Base-by-base conservation (phyloP, 1,140 invertebrate genomes). In the Drepana arcuata region DNA sequence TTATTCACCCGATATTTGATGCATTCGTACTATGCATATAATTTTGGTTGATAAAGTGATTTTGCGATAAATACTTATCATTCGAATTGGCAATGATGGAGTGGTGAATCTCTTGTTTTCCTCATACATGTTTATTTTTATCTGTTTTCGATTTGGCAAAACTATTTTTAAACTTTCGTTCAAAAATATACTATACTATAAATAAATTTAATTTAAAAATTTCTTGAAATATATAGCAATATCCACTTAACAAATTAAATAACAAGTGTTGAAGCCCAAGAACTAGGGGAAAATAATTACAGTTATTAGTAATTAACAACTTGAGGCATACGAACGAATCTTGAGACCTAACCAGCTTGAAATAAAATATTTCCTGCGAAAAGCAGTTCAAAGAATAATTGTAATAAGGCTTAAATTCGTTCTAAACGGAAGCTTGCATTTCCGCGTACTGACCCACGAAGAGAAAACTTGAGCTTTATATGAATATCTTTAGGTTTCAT, bases 1-100 rank as follows among this genome's bases (percentile, higher is more conserved):
- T 73, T 60, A 73, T 70, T 65, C 63, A 62, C 44, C 38, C 27
- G 45, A 57, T 60, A 57, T 60, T 61, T 55, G 54, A 41, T 59
- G 48, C 24, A 10, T 26, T 10, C 24, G n/a, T n/a, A n/a, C n/a
- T n/a, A n/a, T n/a, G n/a, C n/a, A n/a, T n/a, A n/a, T n/a, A n/a
- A n/a, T n/a, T n/a, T n/a, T n/a, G n/a, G n/a, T n/a, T n/a, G n/a
- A n/a, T n/a, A n/a, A n/a, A n/a, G n/a, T n/a, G n/a, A n/a, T n/a
- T n/a, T n/a, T n/a, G n/a, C n/a, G n/a, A n/a, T n/a, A n/a, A n/a
- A n/a, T n/a, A n/a, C n/a, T n/a, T n/a, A n/a, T n/a, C n/a, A n/a
- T n/a, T n/a, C n/a, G n/a, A n/a, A n/a, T n/a, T n/a, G n/a, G n/a
- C n/a, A n/a, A n/a, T n/a, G n/a, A n/a, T n/a, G n/a, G n/a, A n/a